phyloP scores from a whole-genome alignment of 2,888 invertebrate genomes.

The Drosophila mercatorum region DNA sequence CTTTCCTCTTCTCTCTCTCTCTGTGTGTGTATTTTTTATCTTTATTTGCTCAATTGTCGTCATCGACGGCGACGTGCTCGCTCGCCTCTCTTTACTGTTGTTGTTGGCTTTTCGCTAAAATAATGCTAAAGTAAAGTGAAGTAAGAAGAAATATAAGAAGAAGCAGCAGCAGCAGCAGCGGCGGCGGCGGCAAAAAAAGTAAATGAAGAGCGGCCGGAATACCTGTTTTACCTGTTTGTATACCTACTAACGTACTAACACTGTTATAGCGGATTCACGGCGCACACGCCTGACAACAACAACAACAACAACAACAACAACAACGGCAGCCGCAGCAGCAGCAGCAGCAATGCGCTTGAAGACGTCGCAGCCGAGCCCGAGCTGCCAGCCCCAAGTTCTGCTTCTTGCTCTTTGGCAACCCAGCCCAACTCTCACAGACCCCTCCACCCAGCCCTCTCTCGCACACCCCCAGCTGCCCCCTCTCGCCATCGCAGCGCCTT shows the following conservation, averaged over 20 bases:
- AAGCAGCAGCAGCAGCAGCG: constrained; percentile 21
- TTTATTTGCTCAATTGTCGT: constrained; percentile 77
- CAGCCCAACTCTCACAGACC: constrained; percentile 27
- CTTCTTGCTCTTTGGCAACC: constrained; percentile 20
- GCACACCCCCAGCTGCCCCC: constrained; percentile 5
- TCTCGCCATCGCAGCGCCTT: constrained; percentile 18
- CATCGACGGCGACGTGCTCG: constrained; percentile 57
- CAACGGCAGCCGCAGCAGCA: background rate
- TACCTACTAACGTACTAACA: constrained; percentile 85
- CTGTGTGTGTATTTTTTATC: constrained; percentile 46
- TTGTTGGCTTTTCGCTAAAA: constrained; percentile 67
- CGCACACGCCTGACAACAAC: constrained; percentile 72
- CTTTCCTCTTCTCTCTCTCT: constrained; percentile 22
- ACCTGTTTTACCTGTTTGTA: constrained; percentile 85
- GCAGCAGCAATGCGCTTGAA: constrained; percentile 47
- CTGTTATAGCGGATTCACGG: constrained; percentile 83
- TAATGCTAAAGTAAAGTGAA: constrained; percentile 78
- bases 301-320: constrained; percentile 42
- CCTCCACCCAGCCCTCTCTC: constrained; percentile 2
- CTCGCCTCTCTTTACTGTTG: constrained; percentile 33
- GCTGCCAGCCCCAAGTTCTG: constrained; percentile 14
- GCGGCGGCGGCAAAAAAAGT: constrained; percentile 38
- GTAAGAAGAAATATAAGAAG: constrained; percentile 61
- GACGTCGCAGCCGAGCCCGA: constrained; percentile 45
- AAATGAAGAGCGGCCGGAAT: constrained; percentile 75